Evolutionary conservation across 1,140 invertebrate genomes (phyloP).

Genomic region (Zaprionus ghesquierei): DNA sequence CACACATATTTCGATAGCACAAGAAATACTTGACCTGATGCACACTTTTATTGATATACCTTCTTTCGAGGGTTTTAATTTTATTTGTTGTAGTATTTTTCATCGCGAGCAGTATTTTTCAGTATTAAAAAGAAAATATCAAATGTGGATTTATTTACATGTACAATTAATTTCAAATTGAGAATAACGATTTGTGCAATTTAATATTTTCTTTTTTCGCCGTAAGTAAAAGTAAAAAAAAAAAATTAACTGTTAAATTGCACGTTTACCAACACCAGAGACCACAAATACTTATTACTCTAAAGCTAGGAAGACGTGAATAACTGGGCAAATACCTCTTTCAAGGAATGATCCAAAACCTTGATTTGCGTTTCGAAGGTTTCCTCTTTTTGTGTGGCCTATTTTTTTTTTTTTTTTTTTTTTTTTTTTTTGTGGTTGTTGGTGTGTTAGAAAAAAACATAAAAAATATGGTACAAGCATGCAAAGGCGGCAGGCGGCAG

Average conservation of each 20-base stretch:
- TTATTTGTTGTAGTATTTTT: conserved; percentile 44
- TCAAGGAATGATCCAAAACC: conserved; percentile 94
- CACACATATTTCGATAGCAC: conserved; percentile 40
- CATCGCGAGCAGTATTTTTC: conserved; percentile 28
- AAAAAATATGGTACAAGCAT: conserved; percentile 50
- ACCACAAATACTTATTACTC: conserved; percentile 38
- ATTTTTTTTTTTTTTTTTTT: conserved; percentile 68
- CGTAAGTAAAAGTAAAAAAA: conserved; percentile 1
- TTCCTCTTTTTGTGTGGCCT: conserved; percentile 98
- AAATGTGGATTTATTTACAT: conserved; percentile 59
- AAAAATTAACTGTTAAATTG: conserved; percentile 6
- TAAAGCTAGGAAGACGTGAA: neutral
- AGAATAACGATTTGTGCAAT: conserved; percentile 83
- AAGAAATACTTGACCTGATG: conserved; percentile 60
- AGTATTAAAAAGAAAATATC: conserved; percentile 77
- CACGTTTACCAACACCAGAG: conserved; percentile 63
- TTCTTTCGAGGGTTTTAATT: conserved; percentile 24
- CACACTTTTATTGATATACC: conserved; percentile 43
- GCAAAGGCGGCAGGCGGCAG: conserved; percentile 32
- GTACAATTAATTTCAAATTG: conserved; percentile 82
- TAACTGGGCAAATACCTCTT: conserved; percentile 89
- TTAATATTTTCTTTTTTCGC: conserved; percentile 79
- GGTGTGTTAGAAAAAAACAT: conserved; percentile 28
- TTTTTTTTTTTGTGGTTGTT: conserved; percentile 56
- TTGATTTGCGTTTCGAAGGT: conserved; percentile 97